Conservation (phyloP, 2,113 vertebrate genomes). For the Limnothrissa miodon region DNA sequence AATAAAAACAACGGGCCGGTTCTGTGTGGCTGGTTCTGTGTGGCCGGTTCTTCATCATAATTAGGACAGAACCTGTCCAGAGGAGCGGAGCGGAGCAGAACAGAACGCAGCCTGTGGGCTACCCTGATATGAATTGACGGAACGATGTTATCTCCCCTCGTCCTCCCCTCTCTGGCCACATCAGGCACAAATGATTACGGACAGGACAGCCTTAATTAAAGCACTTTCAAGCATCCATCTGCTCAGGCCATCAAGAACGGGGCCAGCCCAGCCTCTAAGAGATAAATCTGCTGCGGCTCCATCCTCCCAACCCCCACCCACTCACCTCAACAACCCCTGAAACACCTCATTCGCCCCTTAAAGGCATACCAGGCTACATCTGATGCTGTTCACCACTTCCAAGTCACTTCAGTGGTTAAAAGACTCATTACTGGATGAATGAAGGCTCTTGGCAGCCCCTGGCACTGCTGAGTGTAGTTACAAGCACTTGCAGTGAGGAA, state of each 20-base stretch:
- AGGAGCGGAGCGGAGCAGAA: neutral
- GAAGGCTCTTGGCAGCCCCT: no score
- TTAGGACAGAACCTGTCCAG: constrained; percentile 20
- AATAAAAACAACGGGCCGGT: constrained; percentile 27
- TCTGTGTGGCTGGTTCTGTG: constrained; percentile 28
- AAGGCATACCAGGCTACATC: no score
- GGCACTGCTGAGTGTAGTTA: no score
- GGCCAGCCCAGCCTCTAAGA: constrained; percentile 29
- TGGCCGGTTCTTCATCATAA: constrained; percentile 17
- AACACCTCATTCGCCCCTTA: neutral
- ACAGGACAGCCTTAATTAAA: constrained; percentile 56
- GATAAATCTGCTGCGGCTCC: constrained; percentile 40
- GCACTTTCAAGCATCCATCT: constrained; percentile 61
- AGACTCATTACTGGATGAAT: no score
- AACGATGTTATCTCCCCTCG: constrained; percentile 32
- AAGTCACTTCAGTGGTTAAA: no score
- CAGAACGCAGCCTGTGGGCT: neutral
- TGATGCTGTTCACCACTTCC: no score
- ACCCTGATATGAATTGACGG: neutral
- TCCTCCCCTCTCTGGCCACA: constrained; percentile 38
- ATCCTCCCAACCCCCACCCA: neutral
- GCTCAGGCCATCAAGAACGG: constrained; percentile 39
- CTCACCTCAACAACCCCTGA: neutral
- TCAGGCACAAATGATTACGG: constrained; percentile 50
- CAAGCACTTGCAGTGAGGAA: no score